Conservation (phyloP, 2,888 invertebrate species). For the Dioctria rufipes region DNA sequence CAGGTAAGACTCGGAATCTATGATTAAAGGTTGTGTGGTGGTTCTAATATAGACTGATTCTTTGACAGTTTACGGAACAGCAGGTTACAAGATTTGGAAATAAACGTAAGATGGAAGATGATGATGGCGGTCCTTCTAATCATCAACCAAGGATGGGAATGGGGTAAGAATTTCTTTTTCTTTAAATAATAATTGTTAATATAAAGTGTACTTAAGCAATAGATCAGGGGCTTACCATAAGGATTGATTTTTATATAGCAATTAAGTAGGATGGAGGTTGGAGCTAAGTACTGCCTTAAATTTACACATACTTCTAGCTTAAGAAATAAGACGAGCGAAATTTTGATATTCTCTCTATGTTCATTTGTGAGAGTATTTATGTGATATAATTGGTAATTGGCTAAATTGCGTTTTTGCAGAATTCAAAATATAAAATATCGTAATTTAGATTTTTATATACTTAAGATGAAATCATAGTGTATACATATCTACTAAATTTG, state of each 20-base stretch:
- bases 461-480: too few relatives aligned
- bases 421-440: constrained; percentile 12
- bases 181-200: neutral
- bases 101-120: constrained; percentile 59
- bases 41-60: neutral
- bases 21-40: neutral
- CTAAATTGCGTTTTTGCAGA: neutral
- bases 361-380: constrained; percentile 12
- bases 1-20: neutral
- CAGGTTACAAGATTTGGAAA: constrained; percentile 44
- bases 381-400: constrained; percentile 2
- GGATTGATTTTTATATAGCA: neutral
- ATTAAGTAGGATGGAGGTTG: constrained; percentile 1
- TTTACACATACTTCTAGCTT: too few relatives aligned
- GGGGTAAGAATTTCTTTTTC: constrained; percentile 59
- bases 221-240: constrained; percentile 8
- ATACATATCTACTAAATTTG: too few relatives aligned
- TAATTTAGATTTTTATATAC: too few relatives aligned
- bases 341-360: neutral
- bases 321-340: too few relatives aligned
- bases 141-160: constrained; percentile 60
- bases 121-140: constrained; percentile 54
- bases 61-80: constrained; percentile 30
- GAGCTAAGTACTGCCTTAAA: too few relatives aligned
- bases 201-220: neutral